Evolutionary conservation across 1,140 invertebrate genomes (phyloP), one percentile per base, ranked within the genome.

Genomic region (Venturia canescens): DNA sequence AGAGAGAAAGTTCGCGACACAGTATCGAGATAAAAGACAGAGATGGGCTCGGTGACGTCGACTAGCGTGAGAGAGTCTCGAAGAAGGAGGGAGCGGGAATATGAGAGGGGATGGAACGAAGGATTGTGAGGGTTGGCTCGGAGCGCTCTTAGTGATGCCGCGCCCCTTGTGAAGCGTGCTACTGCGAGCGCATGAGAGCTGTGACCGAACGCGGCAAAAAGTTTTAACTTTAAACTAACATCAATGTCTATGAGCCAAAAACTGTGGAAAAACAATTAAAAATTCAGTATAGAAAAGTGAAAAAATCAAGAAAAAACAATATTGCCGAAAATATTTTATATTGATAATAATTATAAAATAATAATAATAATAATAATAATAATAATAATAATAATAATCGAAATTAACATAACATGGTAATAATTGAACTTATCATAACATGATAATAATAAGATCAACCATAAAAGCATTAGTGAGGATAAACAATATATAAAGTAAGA

Each of bases 111-210:
- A 85, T 83, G 79, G 66, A 78, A 83, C 79, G 82, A 84, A 83
- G 83, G 63, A 82, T 83, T 67, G 78, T 77, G 83, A 85, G 84
- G 86, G 87, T 88, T 84, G 87, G 87, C 81, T 86, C 81, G 80
- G 78, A 84, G 84, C 83, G 86, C 70, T 72, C 80, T 90, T 89
- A 91, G 90, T 91, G 88, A 88, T 89, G 89, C 90, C 89, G 90
- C 89, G 89, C 89, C 90, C 90, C 90, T 91, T 87, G 88, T 87
- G 89, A 90, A 87, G 90, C 90, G 90, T 89, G 88, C 84, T 84
- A 84, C 86, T 81, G 83, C 74, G 63, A 77, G 34, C 83, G 84
- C 82, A 82, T 81, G 84, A 78, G 77, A 67, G 44, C 79, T 53
- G 83, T 83, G 81, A 80, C 34, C 3, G 18, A 50, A 50, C 70